These are phyloP conservation scores for Acanthornis magna DNA, from an alignment of 2,797 vertebrate genomes.

Conservation along the genomic window DNA sequence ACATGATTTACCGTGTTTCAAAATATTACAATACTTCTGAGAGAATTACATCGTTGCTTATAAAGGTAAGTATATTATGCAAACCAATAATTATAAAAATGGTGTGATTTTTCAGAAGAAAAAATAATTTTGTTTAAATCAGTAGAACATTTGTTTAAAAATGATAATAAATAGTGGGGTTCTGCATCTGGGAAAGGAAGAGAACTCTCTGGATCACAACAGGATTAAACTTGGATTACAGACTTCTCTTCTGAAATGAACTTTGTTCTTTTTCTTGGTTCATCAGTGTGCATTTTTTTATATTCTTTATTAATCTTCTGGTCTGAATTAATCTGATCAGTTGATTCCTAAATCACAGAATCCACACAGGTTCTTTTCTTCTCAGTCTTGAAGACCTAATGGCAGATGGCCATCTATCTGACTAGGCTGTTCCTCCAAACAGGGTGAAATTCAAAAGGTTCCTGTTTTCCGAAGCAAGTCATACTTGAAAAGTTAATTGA, in stretches of 20 bases:
- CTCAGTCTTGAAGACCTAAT: neutral
- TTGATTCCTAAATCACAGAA: neutral
- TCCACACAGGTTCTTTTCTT: neutral
- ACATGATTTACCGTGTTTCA: slow-evolving; percentile 80
- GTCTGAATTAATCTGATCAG: neutral
- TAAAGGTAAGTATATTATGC: slow-evolving; percentile 74
- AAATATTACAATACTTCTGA: slow-evolving; percentile 82
- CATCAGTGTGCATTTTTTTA: neutral
- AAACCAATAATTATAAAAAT: neutral
- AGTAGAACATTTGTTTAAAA: neutral
- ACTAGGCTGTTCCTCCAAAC: neutral
- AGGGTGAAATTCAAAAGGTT: neutral
- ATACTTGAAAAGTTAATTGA: neutral
- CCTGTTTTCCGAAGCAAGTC: neutral
- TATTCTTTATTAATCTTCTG: neutral
- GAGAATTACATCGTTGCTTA: slow-evolving; percentile 80
- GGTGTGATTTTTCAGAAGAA: neutral
- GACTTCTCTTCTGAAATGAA: neutral
- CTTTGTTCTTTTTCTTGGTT: neutral
- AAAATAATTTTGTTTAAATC: neutral
- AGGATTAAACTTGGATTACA: neutral
- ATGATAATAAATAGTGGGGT: neutral
- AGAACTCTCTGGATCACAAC: neutral
- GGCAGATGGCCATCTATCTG: neutral
- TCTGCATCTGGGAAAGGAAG: neutral